A percentile compares a stretch with the other conserved stretches of the same genome.
Conservation (phyloP, 2,113 vertebrate species). For the Neotragus moschatus region DNA sequence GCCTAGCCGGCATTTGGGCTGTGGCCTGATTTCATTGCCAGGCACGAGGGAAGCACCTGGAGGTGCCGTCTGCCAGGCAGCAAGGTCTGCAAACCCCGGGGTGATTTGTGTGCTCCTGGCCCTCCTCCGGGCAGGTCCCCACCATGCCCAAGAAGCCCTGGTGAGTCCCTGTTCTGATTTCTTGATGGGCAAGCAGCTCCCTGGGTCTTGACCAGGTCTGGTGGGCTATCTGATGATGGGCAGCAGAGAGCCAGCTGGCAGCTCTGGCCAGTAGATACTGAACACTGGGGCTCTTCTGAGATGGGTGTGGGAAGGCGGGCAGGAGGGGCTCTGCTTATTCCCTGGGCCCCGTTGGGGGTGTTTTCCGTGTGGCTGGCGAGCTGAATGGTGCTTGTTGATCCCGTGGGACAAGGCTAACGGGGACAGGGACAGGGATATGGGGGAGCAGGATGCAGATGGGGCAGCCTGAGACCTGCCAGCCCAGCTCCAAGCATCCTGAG, state of each 20-base stretch:
- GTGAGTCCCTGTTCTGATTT: constrained; percentile 61
- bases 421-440: background rate
- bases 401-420: background rate
- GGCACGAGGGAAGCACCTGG: constrained; percentile 17
- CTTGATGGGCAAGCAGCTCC: background rate
- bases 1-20: background rate
- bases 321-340: background rate
- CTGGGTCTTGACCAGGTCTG: background rate
- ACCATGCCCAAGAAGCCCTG: constrained; percentile 58
- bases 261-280: background rate
- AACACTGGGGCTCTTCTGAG: background rate
- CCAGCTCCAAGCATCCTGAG: background rate
- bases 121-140: background rate
- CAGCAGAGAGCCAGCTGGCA: background rate
- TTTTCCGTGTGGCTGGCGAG: background rate
- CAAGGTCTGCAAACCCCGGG: background rate
- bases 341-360: background rate
- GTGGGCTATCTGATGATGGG: background rate
- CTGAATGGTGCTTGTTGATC: background rate
- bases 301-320: background rate
- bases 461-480: background rate
- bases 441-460: background rate
- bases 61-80: background rate
- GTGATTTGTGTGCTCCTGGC: background rate
- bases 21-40: constrained; percentile 17